Conservation (phyloP, 2,113 vertebrate genomes). For the Antigone vipio region DNA sequence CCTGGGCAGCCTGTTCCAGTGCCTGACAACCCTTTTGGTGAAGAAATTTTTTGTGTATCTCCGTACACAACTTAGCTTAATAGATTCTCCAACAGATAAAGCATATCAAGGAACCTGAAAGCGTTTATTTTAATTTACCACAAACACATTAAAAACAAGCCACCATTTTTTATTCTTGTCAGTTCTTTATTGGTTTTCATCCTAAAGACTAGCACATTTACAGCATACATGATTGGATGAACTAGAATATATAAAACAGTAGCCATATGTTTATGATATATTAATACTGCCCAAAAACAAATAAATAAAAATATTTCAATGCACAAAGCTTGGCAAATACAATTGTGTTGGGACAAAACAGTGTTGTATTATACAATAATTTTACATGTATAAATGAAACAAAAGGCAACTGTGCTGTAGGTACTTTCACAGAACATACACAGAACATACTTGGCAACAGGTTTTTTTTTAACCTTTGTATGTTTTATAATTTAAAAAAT, state of each 20-base stretch:
- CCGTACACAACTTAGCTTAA: background rate
- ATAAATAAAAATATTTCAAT: slow-evolving; percentile 82
- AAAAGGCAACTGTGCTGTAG: slow-evolving; percentile 72
- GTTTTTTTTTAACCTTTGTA: slow-evolving; percentile 33
- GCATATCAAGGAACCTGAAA: background rate
- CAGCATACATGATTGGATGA: slow-evolving; percentile 78
- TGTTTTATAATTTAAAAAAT: slow-evolving; percentile 20
- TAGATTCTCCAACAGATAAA: background rate
- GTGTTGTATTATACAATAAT: slow-evolving; percentile 69
- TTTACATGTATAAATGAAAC: slow-evolving; percentile 75
- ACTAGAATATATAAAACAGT: slow-evolving; percentile 80
- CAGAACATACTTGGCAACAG: slow-evolving; percentile 37
- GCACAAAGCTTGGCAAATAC: slow-evolving; percentile 75
- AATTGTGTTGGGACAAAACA: slow-evolving; percentile 62
- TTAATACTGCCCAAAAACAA: slow-evolving; percentile 80
- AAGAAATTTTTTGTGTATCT: background rate
- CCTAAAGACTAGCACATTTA: slow-evolving; percentile 82
- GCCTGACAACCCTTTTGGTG: too few relatives aligned
- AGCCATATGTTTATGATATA: slow-evolving; percentile 76
- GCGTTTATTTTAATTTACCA: background rate
- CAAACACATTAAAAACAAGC: background rate
- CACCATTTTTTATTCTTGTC: slow-evolving; percentile 49
- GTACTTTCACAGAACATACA: slow-evolving; percentile 67
- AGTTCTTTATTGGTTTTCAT: slow-evolving; percentile 78
- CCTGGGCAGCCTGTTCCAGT: too few relatives aligned